Percentiles rank a stretch among this genome's conserved stretches.
Evolutionary conservation across 2,888 invertebrate genomes (phyloP).

Genomic region (Scelioninae gen. 1): DNA sequence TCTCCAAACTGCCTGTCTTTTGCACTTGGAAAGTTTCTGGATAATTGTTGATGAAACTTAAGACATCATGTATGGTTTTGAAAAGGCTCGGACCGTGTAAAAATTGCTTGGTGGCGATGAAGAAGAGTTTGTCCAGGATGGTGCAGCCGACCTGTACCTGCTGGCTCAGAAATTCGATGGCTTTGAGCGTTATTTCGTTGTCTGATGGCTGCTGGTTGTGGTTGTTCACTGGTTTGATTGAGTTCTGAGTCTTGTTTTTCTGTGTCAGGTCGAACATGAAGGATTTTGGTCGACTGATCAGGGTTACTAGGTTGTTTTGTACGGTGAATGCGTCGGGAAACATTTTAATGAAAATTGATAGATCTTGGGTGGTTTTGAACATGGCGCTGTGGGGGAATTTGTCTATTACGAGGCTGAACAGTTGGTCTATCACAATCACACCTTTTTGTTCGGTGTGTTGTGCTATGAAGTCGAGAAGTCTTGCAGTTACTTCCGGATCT

Average conservation of each 20-base stretch:
- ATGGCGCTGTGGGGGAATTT: conserved; percentile 92
- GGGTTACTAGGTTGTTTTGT: conserved; percentile 94
- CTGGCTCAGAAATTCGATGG: conserved; percentile 22
- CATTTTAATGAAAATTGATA: conserved; percentile 95
- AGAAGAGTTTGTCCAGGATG: conserved; percentile 23
- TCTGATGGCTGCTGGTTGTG: not conserved
- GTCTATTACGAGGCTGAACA: conserved; percentile 92
- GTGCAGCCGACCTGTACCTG: conserved; percentile 32
- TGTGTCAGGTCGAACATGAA: conserved; percentile 51
- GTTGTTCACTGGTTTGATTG: conserved; percentile 16
- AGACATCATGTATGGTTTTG: conserved; percentile 1
- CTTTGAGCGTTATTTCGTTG: not conserved
- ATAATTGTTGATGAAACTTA: conserved; percentile 16
- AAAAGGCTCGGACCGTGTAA: conserved; percentile 17
- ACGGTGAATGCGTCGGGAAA: conserved; percentile 98
- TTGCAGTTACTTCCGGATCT: conserved; percentile 93
- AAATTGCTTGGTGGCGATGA: conserved; percentile 23
- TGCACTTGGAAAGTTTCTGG: conserved; percentile 12
- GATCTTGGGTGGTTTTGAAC: conserved; percentile 95
- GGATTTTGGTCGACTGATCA: conserved; percentile 90
- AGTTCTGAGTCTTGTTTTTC: conserved; percentile 42
- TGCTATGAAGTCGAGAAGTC: conserved; percentile 92
- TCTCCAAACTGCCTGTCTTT: not conserved
- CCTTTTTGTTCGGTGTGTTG: conserved; percentile 92
- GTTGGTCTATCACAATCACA: conserved; percentile 93